A percentile compares a stretch with the other conserved stretches of the same genome.
These are phyloP conservation scores for Marmota flaviventris DNA, from an alignment of 2,113 vertebrate genomes.

Conservation along the genomic window DNA sequence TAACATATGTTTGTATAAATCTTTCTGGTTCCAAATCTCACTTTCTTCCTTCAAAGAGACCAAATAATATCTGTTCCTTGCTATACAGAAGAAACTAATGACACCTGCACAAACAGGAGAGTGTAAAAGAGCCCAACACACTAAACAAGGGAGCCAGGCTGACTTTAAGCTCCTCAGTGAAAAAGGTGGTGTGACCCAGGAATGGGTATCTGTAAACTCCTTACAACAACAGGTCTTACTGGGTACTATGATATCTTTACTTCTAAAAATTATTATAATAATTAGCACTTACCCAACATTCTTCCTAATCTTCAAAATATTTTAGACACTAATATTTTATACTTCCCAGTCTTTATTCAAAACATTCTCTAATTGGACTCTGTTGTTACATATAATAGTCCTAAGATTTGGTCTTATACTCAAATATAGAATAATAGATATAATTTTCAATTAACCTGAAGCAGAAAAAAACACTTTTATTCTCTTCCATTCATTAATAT, in stretches of 20 bases:
- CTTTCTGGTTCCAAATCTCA: slow-evolving; percentile 15
- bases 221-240: neutral
- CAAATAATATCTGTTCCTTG: neutral
- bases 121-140: neutral
- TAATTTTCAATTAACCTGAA: neutral
- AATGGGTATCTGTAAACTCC: neutral
- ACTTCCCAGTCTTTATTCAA: slow-evolving; percentile 3
- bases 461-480: neutral
- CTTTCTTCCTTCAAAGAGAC: slow-evolving; percentile 47
- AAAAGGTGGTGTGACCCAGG: neutral
- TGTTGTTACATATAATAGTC: slow-evolving; percentile 4
- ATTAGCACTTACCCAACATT: neutral
- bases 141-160: neutral
- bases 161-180: neutral
- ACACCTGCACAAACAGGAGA: neutral
- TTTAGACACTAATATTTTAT: slow-evolving; percentile 25
- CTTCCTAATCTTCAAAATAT: slow-evolving; percentile 21
- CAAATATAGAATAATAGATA: neutral
- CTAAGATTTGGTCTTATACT: neutral
- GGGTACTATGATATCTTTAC: neutral
- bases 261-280: slow-evolving; percentile 21
- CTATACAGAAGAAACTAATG: neutral
- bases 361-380: slow-evolving; percentile 29
- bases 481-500: neutral
- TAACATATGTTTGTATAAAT: neutral